A percentile compares a stretch with the other conserved stretches of the same genome.
Conservation (phyloP, 2,113 vertebrate genomes). For the Hepsetus odoe region DNA sequence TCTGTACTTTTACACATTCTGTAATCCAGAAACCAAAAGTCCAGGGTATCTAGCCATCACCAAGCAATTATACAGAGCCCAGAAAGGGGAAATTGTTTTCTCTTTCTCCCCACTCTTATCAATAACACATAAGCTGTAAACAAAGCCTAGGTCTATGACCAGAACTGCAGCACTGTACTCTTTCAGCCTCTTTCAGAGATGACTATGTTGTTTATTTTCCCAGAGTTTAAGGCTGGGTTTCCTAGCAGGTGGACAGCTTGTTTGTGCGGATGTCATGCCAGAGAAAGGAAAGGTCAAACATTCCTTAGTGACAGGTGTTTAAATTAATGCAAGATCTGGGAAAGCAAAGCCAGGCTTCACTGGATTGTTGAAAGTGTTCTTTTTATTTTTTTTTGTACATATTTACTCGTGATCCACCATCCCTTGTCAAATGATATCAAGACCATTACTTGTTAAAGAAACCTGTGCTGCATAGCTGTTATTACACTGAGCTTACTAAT, state of each 20-base stretch:
- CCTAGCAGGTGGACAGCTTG: conserved; percentile 73
- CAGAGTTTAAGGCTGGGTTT: conserved; percentile 42
- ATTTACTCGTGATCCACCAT: conserved; percentile 16
- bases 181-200: conserved; percentile 5
- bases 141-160: conserved; percentile 8
- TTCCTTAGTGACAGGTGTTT: conserved; percentile 82
- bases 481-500: too few relatives aligned
- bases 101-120: conserved; percentile 56
- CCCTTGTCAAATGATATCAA: conserved; percentile 32
- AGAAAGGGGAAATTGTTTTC: conserved; percentile 42
- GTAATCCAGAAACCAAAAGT: background rate
- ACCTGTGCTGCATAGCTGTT: background rate
- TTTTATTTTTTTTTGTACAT: conserved; percentile 20
- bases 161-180: background rate
- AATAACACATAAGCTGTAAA: conserved; percentile 19
- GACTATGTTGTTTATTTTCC: conserved; percentile 48
- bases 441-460: background rate
- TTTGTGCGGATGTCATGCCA: conserved; percentile 57
- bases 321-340: conserved; percentile 68
- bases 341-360: conserved; percentile 40
- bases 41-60: conserved; percentile 37
- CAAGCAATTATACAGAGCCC: conserved; percentile 28
- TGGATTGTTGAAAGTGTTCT: conserved; percentile 8
- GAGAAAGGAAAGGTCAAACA: conserved; percentile 70
- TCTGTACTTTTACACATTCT: background rate